A percentile compares a stretch with the other conserved stretches of the same genome.
These are phyloP conservation scores for Pipistrellus pipistrellus DNA, from an alignment of 2,797 vertebrate genomes.

Conservation along the genomic window DNA sequence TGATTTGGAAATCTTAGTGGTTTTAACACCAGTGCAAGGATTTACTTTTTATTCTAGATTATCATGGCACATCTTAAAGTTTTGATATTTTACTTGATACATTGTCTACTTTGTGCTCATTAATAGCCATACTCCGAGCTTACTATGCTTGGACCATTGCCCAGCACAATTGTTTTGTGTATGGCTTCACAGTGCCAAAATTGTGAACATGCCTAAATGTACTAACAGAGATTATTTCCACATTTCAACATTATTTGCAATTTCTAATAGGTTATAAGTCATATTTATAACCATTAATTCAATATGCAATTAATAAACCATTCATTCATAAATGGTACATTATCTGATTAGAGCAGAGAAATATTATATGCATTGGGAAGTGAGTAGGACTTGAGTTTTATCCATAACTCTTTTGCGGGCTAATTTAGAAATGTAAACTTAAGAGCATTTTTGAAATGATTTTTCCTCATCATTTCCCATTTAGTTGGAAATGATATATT, in stretches of 20 bases:
- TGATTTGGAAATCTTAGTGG: neutral
- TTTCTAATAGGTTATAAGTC: slow-evolving; percentile 39
- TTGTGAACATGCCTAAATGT: neutral
- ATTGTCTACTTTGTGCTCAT: slow-evolving; percentile 6
- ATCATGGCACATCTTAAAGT: neutral
- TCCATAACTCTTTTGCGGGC: neutral
- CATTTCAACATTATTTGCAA: slow-evolving; percentile 37
- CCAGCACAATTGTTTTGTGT: neutral
- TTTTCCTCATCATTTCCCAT: slow-evolving; percentile 19
- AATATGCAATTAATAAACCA: slow-evolving; percentile 20
- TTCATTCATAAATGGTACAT: slow-evolving; percentile 14
- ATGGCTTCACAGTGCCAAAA: neutral
- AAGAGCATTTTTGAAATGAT: neutral
- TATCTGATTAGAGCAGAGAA: slow-evolving; percentile 34
- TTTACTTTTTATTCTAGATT: slow-evolving; percentile 32
- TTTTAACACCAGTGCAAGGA: neutral
- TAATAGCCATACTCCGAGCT: neutral
- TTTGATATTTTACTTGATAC: slow-evolving; percentile 14
- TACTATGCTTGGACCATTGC: neutral
- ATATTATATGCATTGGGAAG: neutral
- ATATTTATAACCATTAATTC: slow-evolving; percentile 32
- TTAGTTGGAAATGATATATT: slow-evolving; percentile 17
- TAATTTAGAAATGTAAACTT: slow-evolving; percentile 42
- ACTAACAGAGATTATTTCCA: slow-evolving; percentile 15
- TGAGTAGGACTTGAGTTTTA: slow-evolving; percentile 1